Evolutionary conservation across 2,888 invertebrate species (phyloP), one percentile per base, ranked within the genome.

Genomic region (Chamaedrilus cognettii): DNA sequence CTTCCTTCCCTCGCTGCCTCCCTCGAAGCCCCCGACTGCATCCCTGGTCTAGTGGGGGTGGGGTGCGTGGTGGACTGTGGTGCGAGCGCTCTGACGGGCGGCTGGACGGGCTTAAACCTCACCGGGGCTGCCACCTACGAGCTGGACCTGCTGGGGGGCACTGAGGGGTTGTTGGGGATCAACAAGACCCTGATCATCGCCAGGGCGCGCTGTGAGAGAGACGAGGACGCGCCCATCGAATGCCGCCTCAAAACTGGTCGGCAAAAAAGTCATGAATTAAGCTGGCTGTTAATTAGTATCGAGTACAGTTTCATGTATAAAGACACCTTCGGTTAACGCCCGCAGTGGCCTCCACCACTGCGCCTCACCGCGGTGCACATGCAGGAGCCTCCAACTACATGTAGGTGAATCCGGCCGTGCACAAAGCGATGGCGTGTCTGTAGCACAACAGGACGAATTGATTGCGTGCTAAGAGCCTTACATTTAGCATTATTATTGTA

Each of bases 31-130:
- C n/a, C n/a, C n/a, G n/a, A n/a, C n/a, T n/a, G n/a, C n/a, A n/a
- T n/a, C 42, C 28, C 61, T 26, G 52, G 55, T 28, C 33, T 26
- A 7, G 35, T 60, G 50, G 60, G 58, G 51, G 51, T 60, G 60
- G 19, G 42, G 11, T 42, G 42, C 42, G 11, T 19, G 11, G 55
- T 23, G 7, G 26, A 52, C 55, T 52, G 55, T 23, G 55, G 55
- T 26, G 7, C 15, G 15, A 52, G 55, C 26, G 26, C 11, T 7
- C 15, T 52, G 15, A 52, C 15, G 5, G 55, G 55, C 15, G 7
- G 26, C 15, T 52, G 55, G 55, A 23, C 26, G 55, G 26, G 7
- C 7, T 11, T 26, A 7, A 23, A 7, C 11, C n/a, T n/a, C n/a
- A n/a, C n/a, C n/a, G n/a, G n/a, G n/a, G n/a, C n/a, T n/a, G n/a